Percentiles rank a stretch among this genome's conserved stretches.
Evolutionary conservation across 2,888 invertebrate genomes (phyloP).

Genomic region (Drosophila meridiana): DNA sequence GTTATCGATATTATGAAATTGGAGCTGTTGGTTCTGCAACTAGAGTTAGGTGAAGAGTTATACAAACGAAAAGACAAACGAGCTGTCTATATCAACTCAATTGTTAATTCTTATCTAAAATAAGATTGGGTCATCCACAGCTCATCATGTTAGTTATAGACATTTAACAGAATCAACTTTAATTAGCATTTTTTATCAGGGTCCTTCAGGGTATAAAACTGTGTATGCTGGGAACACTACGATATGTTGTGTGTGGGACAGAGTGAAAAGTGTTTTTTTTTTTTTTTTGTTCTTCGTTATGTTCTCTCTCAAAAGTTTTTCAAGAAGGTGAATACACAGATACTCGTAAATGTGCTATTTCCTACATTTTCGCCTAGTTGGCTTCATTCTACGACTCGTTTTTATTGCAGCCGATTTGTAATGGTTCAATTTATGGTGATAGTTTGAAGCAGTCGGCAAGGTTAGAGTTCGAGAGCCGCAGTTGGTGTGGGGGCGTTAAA

Average conservation of each 20-base stretch:
- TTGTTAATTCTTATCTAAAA: background rate
- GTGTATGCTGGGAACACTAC: too few species aligned
- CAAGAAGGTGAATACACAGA: background rate
- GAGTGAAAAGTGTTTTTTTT: too few species aligned
- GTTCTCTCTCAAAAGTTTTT: background rate
- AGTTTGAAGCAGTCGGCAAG: slow-evolving; percentile 50
- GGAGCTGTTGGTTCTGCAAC: background rate
- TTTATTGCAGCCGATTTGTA: background rate
- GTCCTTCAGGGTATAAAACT: background rate
- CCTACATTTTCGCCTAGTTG: background rate
- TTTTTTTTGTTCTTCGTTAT: background rate
- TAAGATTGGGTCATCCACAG: background rate
- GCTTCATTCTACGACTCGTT: background rate
- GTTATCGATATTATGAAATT: background rate
- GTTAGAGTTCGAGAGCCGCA: slow-evolving; percentile 54
- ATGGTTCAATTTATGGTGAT: slow-evolving; percentile 3
- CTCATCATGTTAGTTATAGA: background rate
- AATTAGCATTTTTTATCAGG: background rate
- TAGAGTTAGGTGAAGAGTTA: background rate
- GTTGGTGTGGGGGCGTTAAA: slow-evolving; percentile 45
- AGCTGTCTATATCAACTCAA: background rate
- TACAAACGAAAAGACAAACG: background rate
- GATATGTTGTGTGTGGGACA: too few species aligned
- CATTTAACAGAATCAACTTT: background rate
- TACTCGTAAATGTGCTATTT: background rate